Conservation (phyloP, 2,797 vertebrate species). For the Schizothorax lantsangensis region DNA sequence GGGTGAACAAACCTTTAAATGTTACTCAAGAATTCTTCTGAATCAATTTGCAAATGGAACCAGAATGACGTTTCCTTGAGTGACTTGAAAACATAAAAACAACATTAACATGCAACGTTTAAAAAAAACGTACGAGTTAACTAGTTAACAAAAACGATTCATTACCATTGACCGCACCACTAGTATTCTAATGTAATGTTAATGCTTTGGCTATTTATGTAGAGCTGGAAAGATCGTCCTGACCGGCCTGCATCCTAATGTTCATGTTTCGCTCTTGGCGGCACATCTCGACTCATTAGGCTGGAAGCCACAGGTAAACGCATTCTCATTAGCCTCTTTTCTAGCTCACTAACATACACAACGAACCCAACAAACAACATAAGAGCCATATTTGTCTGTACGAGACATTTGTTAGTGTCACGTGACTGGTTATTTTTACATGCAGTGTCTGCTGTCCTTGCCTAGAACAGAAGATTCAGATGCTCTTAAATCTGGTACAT, state of each 20-base stretch:
- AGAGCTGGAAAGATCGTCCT: not conserved
- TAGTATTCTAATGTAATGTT: not conserved
- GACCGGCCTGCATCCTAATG: slow-evolving; percentile 22
- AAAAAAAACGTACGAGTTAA: not conserved
- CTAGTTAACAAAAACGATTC: not conserved
- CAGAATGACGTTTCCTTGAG: not conserved
- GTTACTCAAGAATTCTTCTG: not conserved
- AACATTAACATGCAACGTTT: not conserved
- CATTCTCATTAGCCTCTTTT: slow-evolving; percentile 48
- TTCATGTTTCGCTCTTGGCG: slow-evolving; percentile 18
- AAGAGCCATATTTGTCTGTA: not conserved
- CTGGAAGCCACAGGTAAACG: slow-evolving; percentile 47
- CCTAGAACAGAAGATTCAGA: not conserved
- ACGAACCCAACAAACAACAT: slow-evolving; percentile 24
- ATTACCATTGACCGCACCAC: not conserved
- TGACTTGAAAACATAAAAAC: not conserved
- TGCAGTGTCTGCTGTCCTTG: not conserved
- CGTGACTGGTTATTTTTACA: not conserved
- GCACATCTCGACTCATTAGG: slow-evolving; percentile 49
- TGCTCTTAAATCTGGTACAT: not conserved
- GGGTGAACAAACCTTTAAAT: not conserved
- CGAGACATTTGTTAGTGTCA: not conserved
- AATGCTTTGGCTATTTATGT: not conserved
- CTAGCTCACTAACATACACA: slow-evolving; percentile 27
- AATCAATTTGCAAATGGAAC: not conserved